Base-by-base conservation (phyloP, 2,797 vertebrate species). In the Anguilla marmorata region DNA sequence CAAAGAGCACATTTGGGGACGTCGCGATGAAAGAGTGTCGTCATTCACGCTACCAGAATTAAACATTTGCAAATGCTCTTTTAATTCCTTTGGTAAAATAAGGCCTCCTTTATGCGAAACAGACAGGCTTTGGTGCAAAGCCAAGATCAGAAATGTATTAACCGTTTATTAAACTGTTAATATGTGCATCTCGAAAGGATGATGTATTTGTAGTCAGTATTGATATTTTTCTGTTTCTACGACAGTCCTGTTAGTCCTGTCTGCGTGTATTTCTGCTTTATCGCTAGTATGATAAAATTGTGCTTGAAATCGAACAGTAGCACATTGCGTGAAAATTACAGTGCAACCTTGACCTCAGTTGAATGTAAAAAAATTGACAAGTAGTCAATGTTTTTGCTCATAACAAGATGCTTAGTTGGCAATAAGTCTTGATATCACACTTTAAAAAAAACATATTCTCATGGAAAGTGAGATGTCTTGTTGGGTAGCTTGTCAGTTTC, bases 31-130 rank as follows among this genome's bases (percentile, higher is more conserved):
- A 91, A 91, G 87, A 66, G 54, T 88, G 58, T 89, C 87, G 86
- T 90, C 90, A 90, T 92, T 87, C 88, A 88, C 86, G 89, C 89
- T 91, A 87, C 87, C 87, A 91, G 89, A 90, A 92, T 91, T 84
- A 92, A 91, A 85, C 88, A 89, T 91, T 91, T 89, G 45, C 89
- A 92, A 93, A 91, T 88, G 87, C 72, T 88, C 86, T 91, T 87
- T 89, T 82, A 89, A 84, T 91, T 86, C 69, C 88, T 85, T 90
- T 12, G 87, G 87, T 80, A 87, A 84, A 90, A 84, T 66, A 85
- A 88, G 50, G 86, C 50, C 88, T 85, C 45, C 86, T 90, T 90
- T 88, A 88, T 90, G 89, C 84, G 33, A 89, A 82, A 76, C 88
- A 86, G 84, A 91, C 89, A 84, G 87, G 87, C 86, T 89, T 69